Conservation (phyloP, 1,140 invertebrate species). For the Daktulosphaira vitifoliae region DNA sequence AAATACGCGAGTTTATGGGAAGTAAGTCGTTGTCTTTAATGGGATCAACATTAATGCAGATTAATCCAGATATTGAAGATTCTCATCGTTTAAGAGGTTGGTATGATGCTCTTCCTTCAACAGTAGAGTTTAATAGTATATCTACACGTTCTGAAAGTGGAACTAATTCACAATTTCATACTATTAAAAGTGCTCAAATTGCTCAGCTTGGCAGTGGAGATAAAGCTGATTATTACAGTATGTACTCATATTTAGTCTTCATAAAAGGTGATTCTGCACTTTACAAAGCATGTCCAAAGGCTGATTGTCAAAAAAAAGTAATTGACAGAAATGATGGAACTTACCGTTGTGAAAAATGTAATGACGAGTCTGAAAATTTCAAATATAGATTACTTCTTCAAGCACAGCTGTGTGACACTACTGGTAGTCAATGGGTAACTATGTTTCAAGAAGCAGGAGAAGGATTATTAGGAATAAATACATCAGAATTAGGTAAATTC, state of each 20-base stretch:
- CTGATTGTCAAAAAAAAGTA: constrained; percentile 88
- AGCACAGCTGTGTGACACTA: constrained; percentile 71
- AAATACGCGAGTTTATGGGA: constrained; percentile 60
- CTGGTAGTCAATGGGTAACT: constrained; percentile 75
- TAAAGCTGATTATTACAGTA: constrained; percentile 61
- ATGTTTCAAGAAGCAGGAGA: constrained; percentile 83
- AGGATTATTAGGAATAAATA: constrained; percentile 61
- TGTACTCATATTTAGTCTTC: constrained; percentile 59
- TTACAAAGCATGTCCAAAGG: constrained; percentile 81
- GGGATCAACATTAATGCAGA: constrained; percentile 53
- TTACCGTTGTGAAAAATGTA: constrained; percentile 91
- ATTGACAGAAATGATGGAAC: constrained; percentile 88
- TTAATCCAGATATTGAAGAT: constrained; percentile 84
- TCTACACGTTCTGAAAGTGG: constrained; percentile 43
- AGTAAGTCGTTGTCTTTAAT: constrained; percentile 48
- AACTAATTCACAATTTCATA: constrained; percentile 44
- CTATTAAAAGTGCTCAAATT: constrained; percentile 50
- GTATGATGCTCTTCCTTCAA: constrained; percentile 54
- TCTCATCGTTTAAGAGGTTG: constrained; percentile 78
- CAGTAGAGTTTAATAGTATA: constrained; percentile 52
- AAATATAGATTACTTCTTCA: constrained; percentile 75
- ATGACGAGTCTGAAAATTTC: constrained; percentile 70
- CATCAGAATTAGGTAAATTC: constrained; percentile 66
- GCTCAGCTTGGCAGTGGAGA: constrained; percentile 57
- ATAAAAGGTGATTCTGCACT: constrained; percentile 68